Evolutionary conservation across 35 echinoderm and acorn worm species (phyloP), one percentile per base, ranked within the genome.

Genomic region (Stichopus chloronotus): DNA sequence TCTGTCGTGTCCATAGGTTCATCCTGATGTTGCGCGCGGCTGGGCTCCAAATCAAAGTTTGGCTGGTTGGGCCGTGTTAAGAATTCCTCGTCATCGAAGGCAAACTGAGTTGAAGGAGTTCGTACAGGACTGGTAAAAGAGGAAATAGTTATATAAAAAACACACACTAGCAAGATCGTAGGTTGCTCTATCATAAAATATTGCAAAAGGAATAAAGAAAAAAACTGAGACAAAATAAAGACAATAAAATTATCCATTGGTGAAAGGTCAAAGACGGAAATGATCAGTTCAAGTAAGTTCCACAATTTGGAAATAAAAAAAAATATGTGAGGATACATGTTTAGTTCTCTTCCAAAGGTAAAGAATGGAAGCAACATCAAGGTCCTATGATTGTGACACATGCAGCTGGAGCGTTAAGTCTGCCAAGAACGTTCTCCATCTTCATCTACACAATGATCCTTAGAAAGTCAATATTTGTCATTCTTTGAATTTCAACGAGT

Each of bases 1-100:
- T 96, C 95, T 14, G 89, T 94, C 4, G 95, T 96, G 63, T 96
- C 95, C 95, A 96, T 96, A 12, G 93, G 93, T 58, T 96, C 95
- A 6, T 94, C 95, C 2, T 91, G 68, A 9, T 80, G 55, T 17
- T 63, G 71, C 68, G 53, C 12, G 7, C 22, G 52, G 56, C 56
- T 80, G 23, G 20, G 14, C 5, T 17, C 13, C 25, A 12, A 21
- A 4, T 25, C 87, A 52, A 94, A 88, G 84, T 57, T 65, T 53
- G 63, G 79, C 57, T 58, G 57, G 53, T 56, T 55, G 57, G 88
- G 81, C 80, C 89, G 17, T 79, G 55, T 9, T 81, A 90, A 82
- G 81, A 94, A 76, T 94, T 96, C 58, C 55, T 96, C 95, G 71
- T 96, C 95, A 43, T 96, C 95, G 90, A 96, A 96, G 87, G 95